Percentiles rank a stretch among this genome's conserved stretches.
Conservation (phyloP, 1,140 invertebrate genomes). For the Ooceraea biroi region DNA sequence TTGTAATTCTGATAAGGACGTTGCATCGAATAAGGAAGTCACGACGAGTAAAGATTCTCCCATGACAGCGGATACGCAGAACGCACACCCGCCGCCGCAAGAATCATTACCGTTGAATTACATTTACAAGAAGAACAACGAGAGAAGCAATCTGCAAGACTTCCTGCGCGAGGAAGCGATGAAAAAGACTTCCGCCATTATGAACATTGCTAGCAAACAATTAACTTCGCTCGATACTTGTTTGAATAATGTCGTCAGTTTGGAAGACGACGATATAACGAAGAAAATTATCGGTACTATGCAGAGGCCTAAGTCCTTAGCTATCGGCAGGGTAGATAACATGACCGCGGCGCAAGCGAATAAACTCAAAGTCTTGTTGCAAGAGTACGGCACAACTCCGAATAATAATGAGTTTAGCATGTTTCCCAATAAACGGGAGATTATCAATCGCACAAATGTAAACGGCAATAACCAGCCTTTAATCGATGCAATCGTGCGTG, state of each 20-base stretch:
- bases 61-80: not conserved
- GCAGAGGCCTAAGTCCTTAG: constrained; percentile 66
- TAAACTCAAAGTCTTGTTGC: constrained; percentile 71
- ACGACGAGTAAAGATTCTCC: constrained; percentile 14
- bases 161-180: constrained; percentile 50
- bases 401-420: constrained; percentile 77
- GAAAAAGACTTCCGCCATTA: constrained; percentile 26
- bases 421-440: constrained; percentile 41
- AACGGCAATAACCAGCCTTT: constrained; percentile 30
- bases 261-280: constrained; percentile 1
- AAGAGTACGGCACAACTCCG: constrained; percentile 79
- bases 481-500: not conserved
- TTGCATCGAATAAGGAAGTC: not conserved
- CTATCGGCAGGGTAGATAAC: constrained; percentile 75
- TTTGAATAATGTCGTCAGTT: constrained; percentile 2
- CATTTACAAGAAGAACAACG: constrained; percentile 57
- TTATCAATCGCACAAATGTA: constrained; percentile 45
- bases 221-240: not conserved
- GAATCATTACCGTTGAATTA: constrained; percentile 25
- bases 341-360: constrained; percentile 75
- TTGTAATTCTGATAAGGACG: not conserved
- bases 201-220: not conserved
- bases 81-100: not conserved
- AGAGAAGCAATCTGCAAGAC: constrained; percentile 59
- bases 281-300: constrained; percentile 37